Conservation (phyloP, 1,140 invertebrate genomes). For the Chlorops oryzae region DNA sequence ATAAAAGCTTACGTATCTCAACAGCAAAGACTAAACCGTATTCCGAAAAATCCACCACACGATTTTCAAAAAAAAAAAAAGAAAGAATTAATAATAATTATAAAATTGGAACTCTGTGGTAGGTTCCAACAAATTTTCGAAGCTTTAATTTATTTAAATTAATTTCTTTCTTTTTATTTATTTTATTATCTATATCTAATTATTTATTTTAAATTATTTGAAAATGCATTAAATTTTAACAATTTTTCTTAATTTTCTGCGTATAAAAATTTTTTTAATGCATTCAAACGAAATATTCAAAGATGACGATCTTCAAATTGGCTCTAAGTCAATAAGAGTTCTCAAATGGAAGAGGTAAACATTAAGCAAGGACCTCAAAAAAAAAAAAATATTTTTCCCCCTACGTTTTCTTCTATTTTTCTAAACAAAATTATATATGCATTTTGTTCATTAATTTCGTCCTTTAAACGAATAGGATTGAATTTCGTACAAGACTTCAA, state of each 20-base stretch:
- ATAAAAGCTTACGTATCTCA: constrained; percentile 28
- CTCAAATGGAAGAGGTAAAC: constrained; percentile 46
- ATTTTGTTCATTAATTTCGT: too few relatives aligned
- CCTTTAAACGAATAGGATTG: too few relatives aligned
- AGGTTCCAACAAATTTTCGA: too few relatives aligned
- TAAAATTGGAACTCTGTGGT: too few relatives aligned
- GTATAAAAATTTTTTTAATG: too few relatives aligned
- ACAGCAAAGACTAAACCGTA: constrained; percentile 46
- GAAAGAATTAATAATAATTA: too few relatives aligned
- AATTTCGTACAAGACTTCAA: too few relatives aligned
- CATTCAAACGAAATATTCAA: too few relatives aligned
- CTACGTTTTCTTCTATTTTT: too few relatives aligned
- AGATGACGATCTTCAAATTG: constrained; percentile 45
- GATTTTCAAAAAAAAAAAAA: neutral
- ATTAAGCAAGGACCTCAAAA: neutral
- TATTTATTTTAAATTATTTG: neutral
- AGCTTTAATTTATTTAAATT: too few relatives aligned
- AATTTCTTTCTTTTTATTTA: neutral
- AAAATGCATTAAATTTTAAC: neutral
- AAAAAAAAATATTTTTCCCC: neutral
- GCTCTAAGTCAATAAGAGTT: constrained; percentile 41
- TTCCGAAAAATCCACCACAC: constrained; percentile 21
- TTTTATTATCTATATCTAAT: neutral
- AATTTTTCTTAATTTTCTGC: neutral
- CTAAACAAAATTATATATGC: too few relatives aligned